A percentile compares a stretch with the other conserved stretches of the same genome.
These are phyloP conservation scores for Mustelus asterias DNA, from an alignment of 2,113 vertebrate species.

Conservation along the genomic window DNA sequence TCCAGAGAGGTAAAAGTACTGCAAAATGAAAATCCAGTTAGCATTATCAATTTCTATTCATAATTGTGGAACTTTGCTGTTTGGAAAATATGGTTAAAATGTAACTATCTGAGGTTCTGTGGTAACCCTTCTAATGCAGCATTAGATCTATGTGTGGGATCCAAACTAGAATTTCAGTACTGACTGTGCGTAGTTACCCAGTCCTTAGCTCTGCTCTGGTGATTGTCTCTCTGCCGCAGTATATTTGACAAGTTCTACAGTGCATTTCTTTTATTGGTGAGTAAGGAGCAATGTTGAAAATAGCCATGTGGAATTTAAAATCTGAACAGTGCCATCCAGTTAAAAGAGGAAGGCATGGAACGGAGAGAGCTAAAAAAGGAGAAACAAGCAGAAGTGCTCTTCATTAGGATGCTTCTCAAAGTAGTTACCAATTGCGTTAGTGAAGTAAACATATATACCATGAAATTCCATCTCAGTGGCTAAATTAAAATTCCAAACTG, in stretches of 20 bases:
- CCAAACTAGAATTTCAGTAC: not conserved
- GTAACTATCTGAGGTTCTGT: not conserved
- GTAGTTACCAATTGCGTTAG: not conserved
- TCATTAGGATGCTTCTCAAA: not conserved
- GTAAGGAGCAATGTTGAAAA: not conserved
- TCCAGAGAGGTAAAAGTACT: not conserved
- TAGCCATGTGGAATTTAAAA: not conserved
- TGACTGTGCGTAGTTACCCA: not conserved
- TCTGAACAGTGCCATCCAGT: not conserved
- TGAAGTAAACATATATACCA: not conserved
- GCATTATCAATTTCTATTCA: conserved; percentile 1
- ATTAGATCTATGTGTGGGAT: no score
- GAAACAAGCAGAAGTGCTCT: not conserved
- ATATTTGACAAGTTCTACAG: no score
- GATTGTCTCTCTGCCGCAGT: not conserved
- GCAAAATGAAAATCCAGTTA: not conserved
- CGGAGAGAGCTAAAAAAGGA: not conserved
- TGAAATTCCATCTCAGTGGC: not conserved
- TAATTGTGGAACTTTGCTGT: not conserved
- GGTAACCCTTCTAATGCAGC: not conserved
- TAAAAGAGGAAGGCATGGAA: not conserved
- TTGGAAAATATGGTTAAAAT: not conserved
- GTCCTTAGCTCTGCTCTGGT: not conserved
- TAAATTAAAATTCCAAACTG: conserved; percentile 17
- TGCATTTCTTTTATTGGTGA: not conserved